phyloP scores from a whole-genome alignment of 2,113 vertebrate genomes.

The Chamaetylas fuelleborni region DNA sequence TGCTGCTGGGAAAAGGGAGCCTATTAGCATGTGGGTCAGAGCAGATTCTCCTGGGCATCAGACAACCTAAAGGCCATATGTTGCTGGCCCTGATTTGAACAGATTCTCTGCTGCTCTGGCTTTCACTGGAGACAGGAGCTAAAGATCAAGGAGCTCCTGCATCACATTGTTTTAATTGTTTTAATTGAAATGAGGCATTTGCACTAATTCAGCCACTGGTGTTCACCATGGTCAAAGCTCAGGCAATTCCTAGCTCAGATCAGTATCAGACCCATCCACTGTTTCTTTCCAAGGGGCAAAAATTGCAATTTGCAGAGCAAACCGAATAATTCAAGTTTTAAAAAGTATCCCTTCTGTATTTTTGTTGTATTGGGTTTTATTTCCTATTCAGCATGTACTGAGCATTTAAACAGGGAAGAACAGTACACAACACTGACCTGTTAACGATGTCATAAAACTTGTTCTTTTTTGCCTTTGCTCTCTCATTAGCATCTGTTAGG shows the following conservation, averaged over 20 bases:
- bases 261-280: not conserved
- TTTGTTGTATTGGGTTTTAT: not conserved
- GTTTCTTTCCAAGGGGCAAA: not conserved
- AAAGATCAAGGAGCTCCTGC: not conserved
- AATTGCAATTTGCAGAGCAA: not conserved
- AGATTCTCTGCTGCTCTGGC: conserved; percentile 1
- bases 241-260: not conserved
- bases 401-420: not conserved
- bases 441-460: conserved; percentile 66
- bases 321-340: not conserved
- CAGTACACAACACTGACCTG: conserved; percentile 70
- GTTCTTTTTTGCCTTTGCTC: conserved; percentile 71
- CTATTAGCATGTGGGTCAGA: not conserved
- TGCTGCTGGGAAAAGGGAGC: not conserved
- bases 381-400: not conserved
- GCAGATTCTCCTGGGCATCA: not conserved
- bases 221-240: not conserved
- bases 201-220: not conserved
- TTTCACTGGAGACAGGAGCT: conserved; percentile 24
- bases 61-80: not conserved
- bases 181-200: not conserved
- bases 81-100: not conserved
- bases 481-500: conserved; percentile 67
- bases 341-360: not conserved
- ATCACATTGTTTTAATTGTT: not conserved